These are phyloP conservation scores for Ptychodera flava DNA, from an alignment of 35 echinoderm and acorn worm species.

Conservation along the genomic window DNA sequence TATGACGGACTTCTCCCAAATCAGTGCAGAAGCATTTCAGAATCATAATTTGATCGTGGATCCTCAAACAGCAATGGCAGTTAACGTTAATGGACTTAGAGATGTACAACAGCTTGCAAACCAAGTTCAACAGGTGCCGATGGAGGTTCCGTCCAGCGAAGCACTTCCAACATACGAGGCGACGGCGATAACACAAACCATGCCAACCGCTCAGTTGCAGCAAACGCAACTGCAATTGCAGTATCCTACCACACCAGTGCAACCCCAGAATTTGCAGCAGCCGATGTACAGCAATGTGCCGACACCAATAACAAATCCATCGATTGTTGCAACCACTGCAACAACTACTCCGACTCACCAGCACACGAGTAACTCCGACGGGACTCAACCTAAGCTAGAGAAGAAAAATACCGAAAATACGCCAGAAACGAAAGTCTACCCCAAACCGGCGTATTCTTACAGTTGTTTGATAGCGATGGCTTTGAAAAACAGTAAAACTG, in stretches of 20 bases:
- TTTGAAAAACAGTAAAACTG: conserved; percentile 93
- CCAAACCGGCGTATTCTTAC: conserved; percentile 94
- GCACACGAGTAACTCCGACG: conserved; percentile 19
- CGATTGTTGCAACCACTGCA: conserved; percentile 45
- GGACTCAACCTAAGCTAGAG: conserved; percentile 16
- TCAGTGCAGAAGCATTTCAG: not conserved
- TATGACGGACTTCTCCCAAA: not conserved
- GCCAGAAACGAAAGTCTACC: conserved; percentile 55
- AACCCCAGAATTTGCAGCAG: conserved; percentile 18
- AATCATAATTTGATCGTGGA: conserved; percentile 73
- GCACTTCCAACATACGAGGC: conserved; percentile 21
- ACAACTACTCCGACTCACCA: not conserved
- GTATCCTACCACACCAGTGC: conserved; percentile 32
- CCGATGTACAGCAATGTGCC: conserved; percentile 27
- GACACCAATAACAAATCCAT: conserved; percentile 24
- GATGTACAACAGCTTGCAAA: conserved; percentile 33
- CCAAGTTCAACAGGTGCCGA: conserved; percentile 31
- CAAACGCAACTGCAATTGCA: conserved; percentile 24
- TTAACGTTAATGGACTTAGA: conserved; percentile 6
- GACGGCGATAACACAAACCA: conserved; percentile 4
- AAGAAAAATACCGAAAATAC: conserved; percentile 25
- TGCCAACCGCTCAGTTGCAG: conserved; percentile 14
- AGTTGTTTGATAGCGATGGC: conserved; percentile 98
- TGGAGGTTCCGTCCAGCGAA: not conserved
- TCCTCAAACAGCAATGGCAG: conserved; percentile 69